phyloP scores from a whole-genome alignment of 1,140 invertebrate genomes.

The Bombus turneri region DNA sequence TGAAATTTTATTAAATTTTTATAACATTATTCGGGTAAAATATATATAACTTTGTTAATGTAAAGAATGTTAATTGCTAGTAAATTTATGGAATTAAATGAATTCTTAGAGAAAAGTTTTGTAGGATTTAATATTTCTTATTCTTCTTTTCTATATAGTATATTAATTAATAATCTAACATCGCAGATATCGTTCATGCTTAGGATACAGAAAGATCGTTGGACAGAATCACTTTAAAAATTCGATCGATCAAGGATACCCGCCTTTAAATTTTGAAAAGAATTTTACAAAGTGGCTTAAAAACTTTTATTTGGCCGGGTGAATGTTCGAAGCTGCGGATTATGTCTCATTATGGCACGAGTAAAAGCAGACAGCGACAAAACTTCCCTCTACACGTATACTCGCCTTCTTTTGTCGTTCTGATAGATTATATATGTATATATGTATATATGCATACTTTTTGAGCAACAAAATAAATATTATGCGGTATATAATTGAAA shows the following conservation, averaged over 20 bases:
- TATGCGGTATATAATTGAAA: slow-evolving; percentile 30
- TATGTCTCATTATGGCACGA: slow-evolving; percentile 61
- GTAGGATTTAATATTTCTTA: background rate
- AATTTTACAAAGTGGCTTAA: background rate
- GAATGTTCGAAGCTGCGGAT: slow-evolving; percentile 56
- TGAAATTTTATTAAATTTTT: background rate
- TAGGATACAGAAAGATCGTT: background rate
- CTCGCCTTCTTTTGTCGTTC: background rate
- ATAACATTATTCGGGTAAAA: background rate
- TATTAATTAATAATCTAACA: slow-evolving; percentile 5
- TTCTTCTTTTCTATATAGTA: background rate
- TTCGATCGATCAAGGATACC: background rate
- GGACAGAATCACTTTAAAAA: slow-evolving; percentile 28
- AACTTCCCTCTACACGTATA: background rate
- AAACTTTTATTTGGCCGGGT: background rate
- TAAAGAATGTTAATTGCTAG: background rate
- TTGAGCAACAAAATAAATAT: slow-evolving; percentile 51
- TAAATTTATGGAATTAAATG: background rate
- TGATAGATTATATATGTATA: background rate
- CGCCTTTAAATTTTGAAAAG: slow-evolving; percentile 13
- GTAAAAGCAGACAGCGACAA: slow-evolving; percentile 10
- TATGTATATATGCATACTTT: background rate
- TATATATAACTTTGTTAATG: background rate
- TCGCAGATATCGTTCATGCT: slow-evolving; percentile 14
- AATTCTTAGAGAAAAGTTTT: background rate